Base-by-base conservation (phyloP, 2,888 invertebrate genomes). In the Taenaris catops region DNA sequence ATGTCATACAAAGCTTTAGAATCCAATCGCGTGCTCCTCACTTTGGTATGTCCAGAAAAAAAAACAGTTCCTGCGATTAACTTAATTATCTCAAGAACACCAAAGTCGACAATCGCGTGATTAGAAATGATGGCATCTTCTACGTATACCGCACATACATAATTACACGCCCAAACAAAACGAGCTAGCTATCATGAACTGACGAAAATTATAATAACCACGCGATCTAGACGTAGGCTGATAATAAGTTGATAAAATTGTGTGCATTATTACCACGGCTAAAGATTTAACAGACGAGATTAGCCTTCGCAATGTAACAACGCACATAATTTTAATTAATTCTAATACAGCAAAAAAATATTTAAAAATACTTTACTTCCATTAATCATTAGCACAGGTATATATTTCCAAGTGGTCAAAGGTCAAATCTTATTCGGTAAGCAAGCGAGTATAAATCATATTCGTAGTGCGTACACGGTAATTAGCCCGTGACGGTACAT, bases 131-230 rank as follows among this genome's bases (percentile, higher is more conserved):
- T 24, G 24, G 34, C 34, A 34, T 41, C 41, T 19, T 36, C 33
- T 14, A 18, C 19, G 19, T 29, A 25, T 23, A 34, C 12, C 33
- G 26, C 43, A 48, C 42, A 44, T 48, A 49, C 44, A 66, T 73
- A 73, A 76, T 69, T 66, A 71, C 59, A 67, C 61, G 56, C 63
- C 61, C 60, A 62, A 67, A 70, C 67, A 67, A 65, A 67, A 69
- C 53, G 48, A 48, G 56, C 47, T 49, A 53, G 58, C 60, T 67
- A 71, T 66, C 64, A 59, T 58, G 65, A 62, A 58, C 62, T 54
- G 54, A 72, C 67, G 68, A 72, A 79, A 80, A 78, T 79, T 73
- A 62, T 72, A 66, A 78, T 73, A 65, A 64, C 67, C 68, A 69
- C 69, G 71, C 69, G 67, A 72, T 63, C 46, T 46, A 55, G 46